Evolutionary conservation across 2,888 invertebrate species (phyloP), one percentile per base, ranked within the genome.

Genomic region (Rhagophthalmus giganteus): DNA sequence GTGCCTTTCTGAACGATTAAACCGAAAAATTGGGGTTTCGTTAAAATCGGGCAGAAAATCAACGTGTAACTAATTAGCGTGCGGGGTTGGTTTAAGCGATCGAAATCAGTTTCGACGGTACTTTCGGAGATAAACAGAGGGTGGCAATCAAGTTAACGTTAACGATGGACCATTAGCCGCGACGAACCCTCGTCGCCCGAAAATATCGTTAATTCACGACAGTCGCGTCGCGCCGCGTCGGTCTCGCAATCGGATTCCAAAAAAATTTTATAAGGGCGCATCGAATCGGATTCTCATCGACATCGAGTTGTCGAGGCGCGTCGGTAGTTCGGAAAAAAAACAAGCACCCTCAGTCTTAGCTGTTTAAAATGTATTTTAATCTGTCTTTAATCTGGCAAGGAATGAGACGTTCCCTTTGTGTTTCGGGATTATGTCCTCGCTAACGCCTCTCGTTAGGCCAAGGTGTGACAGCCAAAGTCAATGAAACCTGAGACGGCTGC

Each of bases 361-460:
- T 69, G 71, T 71, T 74, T 70, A 68, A 72, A 72, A 72, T 68
- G 69, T 65, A 72, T 66, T 63, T 58, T 73, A 74, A 74, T 73
- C 73, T 68, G 63, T 60, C 66, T 72, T n/a, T 62, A 74, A 73
- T 73, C 72, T 70, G 69, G 68, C 66, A 65, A 64, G 69, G 69
- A 65, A 66, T 73, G 73, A 73, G 72, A 47, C 34, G 42, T 49
- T 42, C 30, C 41, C 28, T 54, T 54, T 54, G 54, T 54, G 70
- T 73, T 59, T 51, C 24, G 35, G 68, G 74, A 72, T 74, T 72
- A 72, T 64, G 64, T 64, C 66, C 63, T 64, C 55, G 61, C 65
- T 64, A 66, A 70, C 69, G 68, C 71, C 69, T 71, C 64, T 62
- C 59, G 65, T 58, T 62, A 56, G 57, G 31, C 49, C 20, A 44